Evolutionary conservation across 2,888 invertebrate species (phyloP), one percentile per base, ranked within the genome.

Genomic region (Amphiduros pacificus): DNA sequence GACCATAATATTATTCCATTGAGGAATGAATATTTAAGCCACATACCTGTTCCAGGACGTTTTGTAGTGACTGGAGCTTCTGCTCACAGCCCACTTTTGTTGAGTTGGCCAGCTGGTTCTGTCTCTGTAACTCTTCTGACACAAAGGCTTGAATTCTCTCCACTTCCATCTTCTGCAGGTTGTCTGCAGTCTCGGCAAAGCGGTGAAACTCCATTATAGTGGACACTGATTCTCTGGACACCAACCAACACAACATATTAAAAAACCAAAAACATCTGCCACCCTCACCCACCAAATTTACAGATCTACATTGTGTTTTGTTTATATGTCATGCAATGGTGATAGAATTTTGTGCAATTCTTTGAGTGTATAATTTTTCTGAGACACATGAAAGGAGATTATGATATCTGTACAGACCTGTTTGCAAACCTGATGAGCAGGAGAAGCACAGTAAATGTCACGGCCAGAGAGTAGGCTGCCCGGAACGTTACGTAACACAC

Each of bases 401-500:
- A n/a, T n/a, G n/a, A n/a, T n/a, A n/a, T n/a, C n/a, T n/a, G n/a
- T n/a, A n/a, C n/a, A n/a, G 67, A 79, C 79, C 75, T 74, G 65
- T 78, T 80, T 20, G 75, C 71, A 41, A 77, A 75, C 32, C 75
- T 60, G 44, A 79, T 72, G 26, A 79, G 66, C 22, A 74, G 71
- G 64, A 74, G 71, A 64, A 80, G 77, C 41, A 77, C 71, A 11
- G 77, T 75, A 70, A 79, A 74, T 14, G 79, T 75, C 20, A 77
- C 73, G 53, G 76, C 66, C 26, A 76, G 57, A 20, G 77, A 75
- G 69, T 78, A 80, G 40, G 75, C 62, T 54, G 77, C 75, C 62
- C 79, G 74, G 70, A 78, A 75, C 14, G 77, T 75, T 49, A 79
- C 72, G 64, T 78, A 79, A 57, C 74, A 61, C 20, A 78, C 75